A percentile compares a stretch with the other conserved stretches of the same genome.
phyloP scores from a whole-genome alignment of 2,113 vertebrate species.

The Vicugna pacos region DNA sequence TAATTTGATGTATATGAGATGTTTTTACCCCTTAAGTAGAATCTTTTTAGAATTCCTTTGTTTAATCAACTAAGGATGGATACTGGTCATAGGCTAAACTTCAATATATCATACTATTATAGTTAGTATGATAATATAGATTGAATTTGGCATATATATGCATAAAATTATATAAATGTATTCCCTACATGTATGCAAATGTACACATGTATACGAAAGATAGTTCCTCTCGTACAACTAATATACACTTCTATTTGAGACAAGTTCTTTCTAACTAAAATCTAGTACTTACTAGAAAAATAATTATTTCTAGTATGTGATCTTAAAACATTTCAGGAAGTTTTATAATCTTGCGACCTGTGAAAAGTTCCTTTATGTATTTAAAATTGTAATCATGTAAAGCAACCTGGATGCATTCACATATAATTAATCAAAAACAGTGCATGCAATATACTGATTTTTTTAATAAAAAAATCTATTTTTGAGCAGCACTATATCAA shows the following conservation, averaged over 20 bases:
- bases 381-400: background rate
- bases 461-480: background rate
- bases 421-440: slow-evolving; percentile 34
- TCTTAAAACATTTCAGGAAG: background rate
- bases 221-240: background rate
- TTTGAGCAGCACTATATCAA: background rate
- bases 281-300: background rate
- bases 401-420: background rate
- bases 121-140: background rate
- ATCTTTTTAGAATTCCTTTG: background rate
- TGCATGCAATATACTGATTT: background rate
- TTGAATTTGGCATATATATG: background rate
- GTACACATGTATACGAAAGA: background rate
- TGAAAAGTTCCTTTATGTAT: background rate
- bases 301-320: background rate
- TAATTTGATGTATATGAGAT: background rate
- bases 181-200: background rate
- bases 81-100: background rate
- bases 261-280: background rate
- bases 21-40: background rate
- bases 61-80: background rate
- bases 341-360: background rate
- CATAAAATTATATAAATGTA: background rate
- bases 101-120: background rate
- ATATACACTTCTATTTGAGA: background rate